Conservation (phyloP, 2,113 vertebrate species). For the Heterotis niloticus region DNA sequence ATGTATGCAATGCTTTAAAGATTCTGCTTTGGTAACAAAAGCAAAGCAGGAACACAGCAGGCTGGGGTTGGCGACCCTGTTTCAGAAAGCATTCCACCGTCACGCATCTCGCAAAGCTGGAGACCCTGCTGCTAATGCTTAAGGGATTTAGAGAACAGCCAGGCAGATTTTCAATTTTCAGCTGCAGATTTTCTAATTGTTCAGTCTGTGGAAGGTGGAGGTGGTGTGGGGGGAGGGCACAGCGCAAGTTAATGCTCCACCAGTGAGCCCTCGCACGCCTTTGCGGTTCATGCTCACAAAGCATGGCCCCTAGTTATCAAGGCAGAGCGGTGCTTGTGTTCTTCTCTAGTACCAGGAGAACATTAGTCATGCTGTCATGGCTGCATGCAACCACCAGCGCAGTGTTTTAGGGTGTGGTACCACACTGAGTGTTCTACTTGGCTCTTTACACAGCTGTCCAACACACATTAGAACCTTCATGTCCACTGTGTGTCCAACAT, state of each 20-base stretch:
- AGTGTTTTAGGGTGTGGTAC: too few species aligned
- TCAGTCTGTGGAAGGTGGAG: not conserved
- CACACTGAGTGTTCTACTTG: not conserved
- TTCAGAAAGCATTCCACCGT: not conserved
- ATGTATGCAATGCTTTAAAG: too few species aligned
- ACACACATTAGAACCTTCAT: not conserved
- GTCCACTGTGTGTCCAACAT: too few species aligned
- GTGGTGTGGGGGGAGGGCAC: not conserved
- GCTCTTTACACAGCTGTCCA: not conserved
- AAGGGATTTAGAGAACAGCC: not conserved
- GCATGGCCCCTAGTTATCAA: too few species aligned
- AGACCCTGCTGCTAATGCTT: not conserved
- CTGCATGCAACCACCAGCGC: not conserved
- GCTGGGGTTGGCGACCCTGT: not conserved
- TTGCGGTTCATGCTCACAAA: too few species aligned
- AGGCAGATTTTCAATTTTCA: not conserved
- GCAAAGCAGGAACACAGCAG: not conserved
- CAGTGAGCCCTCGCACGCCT: too few species aligned
- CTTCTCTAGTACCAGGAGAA: not conserved
- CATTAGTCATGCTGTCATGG: not conserved
- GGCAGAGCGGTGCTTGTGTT: not conserved
- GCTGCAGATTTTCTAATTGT: not conserved
- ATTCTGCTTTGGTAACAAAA: not conserved
- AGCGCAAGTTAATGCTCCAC: not conserved
- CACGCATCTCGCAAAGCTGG: not conserved